Base-by-base conservation (phyloP, 2,797 vertebrate genomes). In the Chiroxiphia lanceolata region DNA sequence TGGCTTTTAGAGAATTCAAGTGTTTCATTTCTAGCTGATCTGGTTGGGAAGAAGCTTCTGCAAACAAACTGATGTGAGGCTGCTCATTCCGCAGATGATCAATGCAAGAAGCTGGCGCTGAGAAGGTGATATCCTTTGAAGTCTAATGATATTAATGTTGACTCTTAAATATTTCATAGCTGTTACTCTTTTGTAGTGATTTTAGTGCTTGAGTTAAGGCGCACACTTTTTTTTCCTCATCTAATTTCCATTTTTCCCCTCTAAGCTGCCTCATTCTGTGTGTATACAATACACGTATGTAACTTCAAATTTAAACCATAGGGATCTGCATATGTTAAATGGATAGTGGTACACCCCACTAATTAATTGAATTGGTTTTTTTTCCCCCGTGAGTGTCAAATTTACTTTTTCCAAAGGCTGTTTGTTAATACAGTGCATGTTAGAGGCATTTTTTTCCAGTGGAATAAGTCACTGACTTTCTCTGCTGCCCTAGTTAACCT, bases 61-160 rank as follows among this genome's bases (percentile, higher is more conserved):
- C 91, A 94, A 90, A 93, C 87, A 89, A 87, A 92, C 47, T 44
- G 85, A 54, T 67, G 77, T 11, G 44, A 83, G 74, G 36, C 88
- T 88, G 80, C 85, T 91, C 29, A 2, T 83, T 90, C 89, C 7
- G 11, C 70, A 84, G 87, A 82, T 91, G 80, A 91, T 95, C 93
- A 60, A 16, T 79, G 67, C 7, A 1, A 83, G 85, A 86, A 91
- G 91, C 83, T 91, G 91, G 67, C 4, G 0, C 89, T 76, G 85
- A 77, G 77, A 82, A 95, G 94, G 91, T 92, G 94, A 76, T 90
- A 34, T 60, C 63, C 80, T 96, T 93, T 95, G 94, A 95, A 89
- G 94, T 91, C 80, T 91, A 86, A 94, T 90, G 83, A 79, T 95
- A 90, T 88, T 94, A 96, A 90, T 86, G 74, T 94, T 94, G 87